Percentiles rank a stretch among this genome's conserved stretches.
These are phyloP conservation scores for Anthopleura sola DNA, from an alignment of 64 coral and sea anemone species.

Conservation along the genomic window DNA sequence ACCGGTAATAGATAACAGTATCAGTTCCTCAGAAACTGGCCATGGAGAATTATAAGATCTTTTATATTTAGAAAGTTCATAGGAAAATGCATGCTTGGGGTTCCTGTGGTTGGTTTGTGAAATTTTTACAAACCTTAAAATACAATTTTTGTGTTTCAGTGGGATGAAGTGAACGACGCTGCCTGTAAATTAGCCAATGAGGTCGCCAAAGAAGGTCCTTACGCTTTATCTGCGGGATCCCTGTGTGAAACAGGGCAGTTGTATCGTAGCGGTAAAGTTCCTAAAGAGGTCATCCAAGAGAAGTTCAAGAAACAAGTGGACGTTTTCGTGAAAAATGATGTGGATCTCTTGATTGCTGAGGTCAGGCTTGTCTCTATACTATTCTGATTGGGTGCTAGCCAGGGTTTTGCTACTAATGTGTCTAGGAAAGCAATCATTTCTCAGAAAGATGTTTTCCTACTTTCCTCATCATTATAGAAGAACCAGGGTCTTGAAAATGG, in stretches of 20 bases:
- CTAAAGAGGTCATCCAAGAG: background rate
- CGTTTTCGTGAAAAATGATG: background rate
- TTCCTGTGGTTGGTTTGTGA: background rate
- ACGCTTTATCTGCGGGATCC: constrained; percentile 33
- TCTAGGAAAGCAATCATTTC: too few species aligned
- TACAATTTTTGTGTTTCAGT: background rate
- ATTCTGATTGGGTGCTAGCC: background rate
- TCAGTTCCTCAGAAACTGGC: too few species aligned
- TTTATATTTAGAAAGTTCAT: too few species aligned
- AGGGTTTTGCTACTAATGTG: too few species aligned
- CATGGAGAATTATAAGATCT: too few species aligned
- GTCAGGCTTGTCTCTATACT: background rate
- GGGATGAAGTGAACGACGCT: constrained; percentile 32
- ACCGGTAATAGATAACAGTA: too few species aligned
- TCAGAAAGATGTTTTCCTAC: too few species aligned
- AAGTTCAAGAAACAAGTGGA: background rate
- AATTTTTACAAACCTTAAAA: background rate
- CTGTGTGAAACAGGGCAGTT: constrained; percentile 40
- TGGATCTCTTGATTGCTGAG: background rate
- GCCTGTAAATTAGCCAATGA: constrained; percentile 18
- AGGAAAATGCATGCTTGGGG: too few species aligned
- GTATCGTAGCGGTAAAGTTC: background rate
- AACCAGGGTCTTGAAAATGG: too few species aligned
- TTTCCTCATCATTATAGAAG: too few species aligned
- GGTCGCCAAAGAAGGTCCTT: constrained; percentile 3